These are phyloP conservation scores for Macrosteles quadrilineatus DNA, from an alignment of 1,140 invertebrate species.

Conservation along the genomic window DNA sequence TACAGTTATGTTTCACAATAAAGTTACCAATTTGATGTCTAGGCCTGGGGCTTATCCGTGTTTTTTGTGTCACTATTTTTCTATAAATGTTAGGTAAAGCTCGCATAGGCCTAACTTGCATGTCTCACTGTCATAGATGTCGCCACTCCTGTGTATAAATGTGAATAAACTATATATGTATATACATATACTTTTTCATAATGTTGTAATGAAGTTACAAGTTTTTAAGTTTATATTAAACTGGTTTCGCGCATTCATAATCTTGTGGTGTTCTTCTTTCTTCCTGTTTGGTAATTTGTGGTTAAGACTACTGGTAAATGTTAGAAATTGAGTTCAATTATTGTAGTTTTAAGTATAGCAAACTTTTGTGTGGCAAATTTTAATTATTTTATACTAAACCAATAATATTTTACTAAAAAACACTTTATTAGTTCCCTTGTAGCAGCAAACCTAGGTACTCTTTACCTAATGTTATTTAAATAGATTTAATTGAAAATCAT, in stretches of 20 bases:
- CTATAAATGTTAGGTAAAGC: constrained; percentile 9
- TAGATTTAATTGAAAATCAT: too few species aligned
- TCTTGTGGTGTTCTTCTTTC: not conserved
- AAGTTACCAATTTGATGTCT: not conserved
- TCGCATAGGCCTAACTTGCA: constrained; percentile 14
- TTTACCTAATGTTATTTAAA: too few species aligned
- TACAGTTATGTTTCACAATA: too few species aligned
- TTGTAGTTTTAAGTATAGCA: too few species aligned
- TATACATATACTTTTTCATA: constrained; percentile 40
- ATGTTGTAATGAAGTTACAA: constrained; percentile 37
- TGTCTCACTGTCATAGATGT: constrained; percentile 18
- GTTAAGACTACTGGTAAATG: too few species aligned
- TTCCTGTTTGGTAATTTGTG: not conserved
- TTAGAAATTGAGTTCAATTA: too few species aligned
- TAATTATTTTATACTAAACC: too few species aligned
- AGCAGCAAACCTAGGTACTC: too few species aligned
- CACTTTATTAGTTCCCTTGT: too few species aligned
- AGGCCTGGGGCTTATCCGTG: not conserved
- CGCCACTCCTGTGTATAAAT: constrained; percentile 32
- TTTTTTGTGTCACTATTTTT: constrained; percentile 17
- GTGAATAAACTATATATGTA: constrained; percentile 37
- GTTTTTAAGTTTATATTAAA: constrained; percentile 41
- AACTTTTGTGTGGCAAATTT: too few species aligned
- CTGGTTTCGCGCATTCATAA: constrained; percentile 36
- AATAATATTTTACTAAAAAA: too few species aligned